Evolutionary conservation across 1,140 invertebrate species (phyloP), one percentile per base, ranked within the genome.

Genomic region (Temnothorax longispinosus): DNA sequence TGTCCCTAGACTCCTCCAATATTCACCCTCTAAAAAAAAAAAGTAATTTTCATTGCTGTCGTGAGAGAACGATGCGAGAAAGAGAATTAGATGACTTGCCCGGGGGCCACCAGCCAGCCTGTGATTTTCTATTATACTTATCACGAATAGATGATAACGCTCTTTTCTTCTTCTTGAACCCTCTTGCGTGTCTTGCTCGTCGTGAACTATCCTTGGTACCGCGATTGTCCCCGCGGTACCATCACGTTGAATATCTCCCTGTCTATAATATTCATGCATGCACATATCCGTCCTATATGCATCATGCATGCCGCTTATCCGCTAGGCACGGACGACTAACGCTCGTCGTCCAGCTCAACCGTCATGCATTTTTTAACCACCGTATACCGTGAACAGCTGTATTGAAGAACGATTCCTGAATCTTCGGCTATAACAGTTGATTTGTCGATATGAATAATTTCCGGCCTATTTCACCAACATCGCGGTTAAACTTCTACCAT

Each of bases 81-180:
- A 52, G 52, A 78, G 21, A 82, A 86, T 78, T 64, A 88, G 87
- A 86, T 86, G 69, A 90, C 47, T 35, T 90, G 74, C 86, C 80
- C 84, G 64, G 52, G 74, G 89, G 88, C 92, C 92, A 93, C 92
- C 92, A 93, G 92, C 71, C 92, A 93, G 92, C 91, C 90, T 90
- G 82, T 78, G 87, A 81, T 38, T 86, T 84, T 86, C 3, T 64
- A 74, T 88, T 27, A 27, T 27, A 27, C 27, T 75, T 84, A 87
- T 91, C 75, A 90, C 75, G 38, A 85, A 38, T 82, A 84, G 88
- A 75, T 41, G 32, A n/a, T 74, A 52, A 58, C 54, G 71, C 74
- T 47, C 41, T 76, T 65, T 32, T 60, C 54, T 60, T 84, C 52
- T 47, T 76, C 69, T 67, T 60, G 15, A 2, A 74, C 69, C 69